Conservation (phyloP, 2,888 invertebrate genomes). For the Orchestes rusci region DNA sequence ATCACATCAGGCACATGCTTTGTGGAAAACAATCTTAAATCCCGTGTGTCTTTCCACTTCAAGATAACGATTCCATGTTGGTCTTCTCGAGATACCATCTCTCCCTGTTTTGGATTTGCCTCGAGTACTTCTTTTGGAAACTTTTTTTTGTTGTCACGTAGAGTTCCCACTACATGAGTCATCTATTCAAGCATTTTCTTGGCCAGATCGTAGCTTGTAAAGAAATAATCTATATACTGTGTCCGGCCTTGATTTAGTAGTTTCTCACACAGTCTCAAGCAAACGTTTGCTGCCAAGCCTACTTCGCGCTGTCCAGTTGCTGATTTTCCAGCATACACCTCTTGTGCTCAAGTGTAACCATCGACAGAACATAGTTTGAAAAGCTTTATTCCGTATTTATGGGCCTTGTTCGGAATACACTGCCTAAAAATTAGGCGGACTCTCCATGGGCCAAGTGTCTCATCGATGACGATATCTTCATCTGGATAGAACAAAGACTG, state of each 20-base stretch:
- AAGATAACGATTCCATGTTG: constrained; percentile 33
- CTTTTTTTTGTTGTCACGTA: constrained; percentile 27
- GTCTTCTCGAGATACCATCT: constrained; percentile 32
- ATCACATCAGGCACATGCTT: constrained; percentile 34
- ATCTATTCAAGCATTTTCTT: constrained; percentile 27
- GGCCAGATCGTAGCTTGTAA: constrained; percentile 27
- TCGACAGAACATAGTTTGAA: constrained; percentile 16
- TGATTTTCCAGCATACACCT: constrained; percentile 14
- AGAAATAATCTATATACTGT: constrained; percentile 27
- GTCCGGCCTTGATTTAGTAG: constrained; percentile 12
- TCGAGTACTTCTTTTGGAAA: constrained; percentile 27
- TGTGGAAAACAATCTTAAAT: constrained; percentile 34
- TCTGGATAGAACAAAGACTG: constrained; percentile 25
- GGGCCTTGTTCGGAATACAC: constrained; percentile 20
- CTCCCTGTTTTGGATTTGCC: constrained; percentile 27
- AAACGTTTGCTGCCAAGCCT: constrained; percentile 10
- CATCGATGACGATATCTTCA: constrained; percentile 28
- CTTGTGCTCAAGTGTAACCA: constrained; percentile 13
- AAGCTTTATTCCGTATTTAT: constrained; percentile 14
- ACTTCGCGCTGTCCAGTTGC: constrained; percentile 8
- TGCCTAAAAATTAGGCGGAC: constrained; percentile 29
- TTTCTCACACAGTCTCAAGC: not conserved
- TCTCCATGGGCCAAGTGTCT: constrained; percentile 30
- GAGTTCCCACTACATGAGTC: constrained; percentile 33
- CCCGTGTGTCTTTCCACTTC: constrained; percentile 34